Base-by-base conservation (phyloP, 2,888 invertebrate genomes). In the Parnassius apollo region DNA sequence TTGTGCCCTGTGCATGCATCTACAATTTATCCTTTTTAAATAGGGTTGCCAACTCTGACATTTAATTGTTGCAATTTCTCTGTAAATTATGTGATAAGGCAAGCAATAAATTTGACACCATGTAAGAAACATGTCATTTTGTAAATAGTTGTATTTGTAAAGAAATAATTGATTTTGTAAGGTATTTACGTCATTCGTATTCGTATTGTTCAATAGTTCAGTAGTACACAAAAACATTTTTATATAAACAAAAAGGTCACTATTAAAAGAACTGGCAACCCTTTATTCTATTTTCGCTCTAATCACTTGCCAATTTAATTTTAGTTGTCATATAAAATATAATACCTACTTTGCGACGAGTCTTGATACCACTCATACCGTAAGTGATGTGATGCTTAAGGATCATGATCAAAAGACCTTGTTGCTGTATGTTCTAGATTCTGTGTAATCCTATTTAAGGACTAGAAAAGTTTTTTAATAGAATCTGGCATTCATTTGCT, bases 61-160 rank as follows among this genome's bases (percentile, higher is more conserved):
- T 52, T 3, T 25, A 48, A 62, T 44, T 12, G 49, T 35, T 9
- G 49, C 11, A 51, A 60, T 57, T 35, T 44, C 46, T 48, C 18
- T 59, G 42, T 57, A 52, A 60, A 53, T 35, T 22, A 57, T 64
- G 64, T 64, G 64, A 64, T 64, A 64, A 57, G 53, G 52, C 44
- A 60, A 64, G 64, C 60, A 60, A 61, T 64, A 64, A 64, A 56
- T 59, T 49, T 35, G 13, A 60, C 49, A 49, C 52, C n/a, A 18
- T 45, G 56, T 59, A 53, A 12, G 49, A 53, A 42, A 58, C 49
- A 53, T 44, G 55, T 45, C 51, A 35, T 64, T 60, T 57, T 64
- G 64, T 64, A 64, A 57, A 64, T 64, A 64, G 18, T 51, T 63
- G 13, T 45, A 13, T n/a, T 42, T 57, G 54, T 55, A 46, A 57